phyloP scores from a whole-genome alignment of 37 sponge, comb jelly and placozoan genomes.

The Chondrilla cf. caribensis region DNA sequence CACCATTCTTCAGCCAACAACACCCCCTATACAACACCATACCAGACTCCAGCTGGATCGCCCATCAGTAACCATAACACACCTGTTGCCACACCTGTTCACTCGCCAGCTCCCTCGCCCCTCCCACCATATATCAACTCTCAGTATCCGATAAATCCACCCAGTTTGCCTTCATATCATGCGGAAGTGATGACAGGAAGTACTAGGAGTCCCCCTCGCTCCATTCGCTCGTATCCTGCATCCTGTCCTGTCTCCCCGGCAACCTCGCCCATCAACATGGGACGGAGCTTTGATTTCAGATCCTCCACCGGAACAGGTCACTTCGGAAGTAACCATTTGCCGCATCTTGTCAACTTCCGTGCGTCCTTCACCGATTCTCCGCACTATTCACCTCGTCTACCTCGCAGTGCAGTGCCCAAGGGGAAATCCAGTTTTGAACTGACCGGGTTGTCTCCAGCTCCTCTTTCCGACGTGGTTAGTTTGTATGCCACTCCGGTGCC shows the following conservation, averaged over 20 bases:
- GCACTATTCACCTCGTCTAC: no score
- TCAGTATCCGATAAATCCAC: not conserved
- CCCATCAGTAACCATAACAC: conserved; percentile 24
- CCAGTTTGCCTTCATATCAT: not conserved
- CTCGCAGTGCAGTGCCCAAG: no score
- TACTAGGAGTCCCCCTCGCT: not conserved
- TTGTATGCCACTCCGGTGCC: not conserved
- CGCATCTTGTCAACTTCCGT: no score
- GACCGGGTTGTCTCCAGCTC: not conserved
- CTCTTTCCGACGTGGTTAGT: conserved; percentile 21
- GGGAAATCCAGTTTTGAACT: not conserved
- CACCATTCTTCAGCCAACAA: conserved; percentile 29
- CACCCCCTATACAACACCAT: conserved; percentile 56
- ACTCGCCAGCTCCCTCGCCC: conserved; percentile 60
- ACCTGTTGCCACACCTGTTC: conserved; percentile 30
- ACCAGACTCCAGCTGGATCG: conserved; percentile 26
- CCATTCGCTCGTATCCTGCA: conserved; percentile 10
- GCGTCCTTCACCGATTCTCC: no score
- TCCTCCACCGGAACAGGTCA: no score
- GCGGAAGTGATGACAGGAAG: not conserved
- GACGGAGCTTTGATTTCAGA: not conserved
- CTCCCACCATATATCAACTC: conserved; percentile 29
- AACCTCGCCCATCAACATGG: not conserved
- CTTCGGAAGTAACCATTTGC: no score
- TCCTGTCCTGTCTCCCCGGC: conserved; percentile 16